Evolutionary conservation across 2,113 vertebrate genomes (phyloP), one percentile per base, ranked within the genome.

Genomic region (Apistogramma diplotaenia): DNA sequence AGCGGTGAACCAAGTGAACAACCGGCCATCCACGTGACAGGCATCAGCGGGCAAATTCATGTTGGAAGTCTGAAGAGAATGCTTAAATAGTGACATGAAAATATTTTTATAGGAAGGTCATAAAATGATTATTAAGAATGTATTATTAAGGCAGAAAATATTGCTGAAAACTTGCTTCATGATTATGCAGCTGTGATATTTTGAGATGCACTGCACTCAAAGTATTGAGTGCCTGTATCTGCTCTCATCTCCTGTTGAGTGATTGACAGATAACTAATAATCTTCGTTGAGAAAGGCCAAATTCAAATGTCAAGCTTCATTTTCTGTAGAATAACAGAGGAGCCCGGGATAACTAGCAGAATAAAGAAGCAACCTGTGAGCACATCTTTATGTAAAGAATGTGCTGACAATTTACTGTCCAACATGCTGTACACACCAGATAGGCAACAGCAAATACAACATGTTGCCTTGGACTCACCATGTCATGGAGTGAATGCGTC

Each of bases 281-380:
- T 85, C 49, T 35, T 49, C n/a, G 6, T 21, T 60, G 58, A 58
- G 79, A 88, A 76, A 88, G 75, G 75, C 46, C 65, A 76, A 6
- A 85, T 74, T 83, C 19, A 90, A 91, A 91, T 88, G 89, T 88
- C 89, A 91, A 4, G 4, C 72, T 73, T 87, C 55, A 91, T 91
- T 87, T 73, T 71, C 33, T 74, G 76, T 13, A 51, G 57, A 74
- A 8, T 60, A 33, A 27, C 35, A 51, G 27, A 56, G 33, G 37
- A 56, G 43, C 51, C 83, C 76, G 21, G 40, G 27, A 58, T 33
- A 51, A 40, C 31, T 18, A 25, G 10, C 55, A 60, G 82, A 35
- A 21, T 60, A 9, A 9, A 57, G 31, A 77, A 57, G 31, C 62
- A 72, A 53, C 29, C 35, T 29, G 76, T 73, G 73, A 59, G 4